Conservation (phyloP, 2,888 invertebrate species). For the Drosophila fungiperda region DNA sequence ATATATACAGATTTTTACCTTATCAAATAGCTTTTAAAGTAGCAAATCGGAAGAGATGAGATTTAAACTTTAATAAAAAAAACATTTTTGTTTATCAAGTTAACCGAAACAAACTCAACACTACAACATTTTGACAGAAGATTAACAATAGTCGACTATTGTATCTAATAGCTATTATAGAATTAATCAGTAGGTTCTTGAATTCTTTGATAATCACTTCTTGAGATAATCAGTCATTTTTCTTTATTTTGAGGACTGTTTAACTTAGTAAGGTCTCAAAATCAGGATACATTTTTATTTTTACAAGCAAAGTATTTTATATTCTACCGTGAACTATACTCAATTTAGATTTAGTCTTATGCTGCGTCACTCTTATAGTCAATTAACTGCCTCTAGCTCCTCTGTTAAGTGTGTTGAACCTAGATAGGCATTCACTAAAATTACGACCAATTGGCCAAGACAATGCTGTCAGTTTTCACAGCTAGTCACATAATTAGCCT, state of each 20-base stretch:
- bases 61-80: too few species aligned
- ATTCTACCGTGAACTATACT: not conserved
- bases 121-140: not conserved
- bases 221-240: not conserved
- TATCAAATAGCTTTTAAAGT: not conserved
- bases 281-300: not conserved
- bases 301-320: not conserved
- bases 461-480: not conserved
- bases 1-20: not conserved
- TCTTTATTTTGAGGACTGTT: not conserved
- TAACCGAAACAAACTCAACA: not conserved
- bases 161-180: not conserved
- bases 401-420: not conserved
- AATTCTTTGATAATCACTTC: too few species aligned
- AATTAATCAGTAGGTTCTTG: not conserved
- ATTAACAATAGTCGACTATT: not conserved
- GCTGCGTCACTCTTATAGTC: not conserved
- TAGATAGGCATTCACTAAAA: not conserved
- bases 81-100: too few species aligned
- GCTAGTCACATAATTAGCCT: constrained; percentile 17
- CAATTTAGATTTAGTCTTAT: not conserved
- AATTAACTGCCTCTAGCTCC: not conserved
- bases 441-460: constrained; percentile 4
- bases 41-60: too few species aligned
- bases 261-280: not conserved